Percentiles rank a stretch among this genome's conserved stretches.
Evolutionary conservation across 2,797 vertebrate genomes (phyloP).

Genomic region (Eulemur albifrons): DNA sequence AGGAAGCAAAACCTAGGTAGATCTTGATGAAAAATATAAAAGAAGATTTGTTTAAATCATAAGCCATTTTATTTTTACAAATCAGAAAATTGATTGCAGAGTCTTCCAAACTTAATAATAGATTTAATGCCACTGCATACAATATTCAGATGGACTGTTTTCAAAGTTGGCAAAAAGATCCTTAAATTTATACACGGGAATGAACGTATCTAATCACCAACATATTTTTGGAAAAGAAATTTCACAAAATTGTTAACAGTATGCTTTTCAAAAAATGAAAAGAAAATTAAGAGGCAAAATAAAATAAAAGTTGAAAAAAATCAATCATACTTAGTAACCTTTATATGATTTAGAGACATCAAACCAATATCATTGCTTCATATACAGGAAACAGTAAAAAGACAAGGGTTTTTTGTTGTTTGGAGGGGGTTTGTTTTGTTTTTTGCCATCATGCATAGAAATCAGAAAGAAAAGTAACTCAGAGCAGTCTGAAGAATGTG

Average conservation of each 20-base stretch:
- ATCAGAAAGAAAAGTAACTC: not conserved
- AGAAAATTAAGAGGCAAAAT: not conserved
- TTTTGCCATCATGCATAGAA: not conserved
- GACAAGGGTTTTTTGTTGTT: not conserved
- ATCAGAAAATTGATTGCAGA: not conserved
- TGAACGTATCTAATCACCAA: not conserved
- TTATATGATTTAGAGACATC: not conserved
- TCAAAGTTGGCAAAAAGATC: not conserved
- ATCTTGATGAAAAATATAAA: not conserved
- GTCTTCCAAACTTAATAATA: not conserved
- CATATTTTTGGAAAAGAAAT: not conserved
- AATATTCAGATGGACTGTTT: not conserved
- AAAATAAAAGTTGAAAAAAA: constrained; percentile 10
- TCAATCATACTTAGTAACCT: not conserved
- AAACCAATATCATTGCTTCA: not conserved
- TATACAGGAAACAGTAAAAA: not conserved
- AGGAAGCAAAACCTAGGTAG: not conserved
- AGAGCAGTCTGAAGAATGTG: not conserved
- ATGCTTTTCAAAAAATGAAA: not conserved
- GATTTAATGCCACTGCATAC: not conserved
- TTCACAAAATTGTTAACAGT: not conserved
- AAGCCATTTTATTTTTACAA: not conserved
- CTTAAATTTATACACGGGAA: not conserved
- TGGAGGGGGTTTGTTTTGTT: not conserved
- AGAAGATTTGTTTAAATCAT: not conserved